Base-by-base conservation (phyloP, 1,140 invertebrate species). In the Phocides pigmalion region DNA sequence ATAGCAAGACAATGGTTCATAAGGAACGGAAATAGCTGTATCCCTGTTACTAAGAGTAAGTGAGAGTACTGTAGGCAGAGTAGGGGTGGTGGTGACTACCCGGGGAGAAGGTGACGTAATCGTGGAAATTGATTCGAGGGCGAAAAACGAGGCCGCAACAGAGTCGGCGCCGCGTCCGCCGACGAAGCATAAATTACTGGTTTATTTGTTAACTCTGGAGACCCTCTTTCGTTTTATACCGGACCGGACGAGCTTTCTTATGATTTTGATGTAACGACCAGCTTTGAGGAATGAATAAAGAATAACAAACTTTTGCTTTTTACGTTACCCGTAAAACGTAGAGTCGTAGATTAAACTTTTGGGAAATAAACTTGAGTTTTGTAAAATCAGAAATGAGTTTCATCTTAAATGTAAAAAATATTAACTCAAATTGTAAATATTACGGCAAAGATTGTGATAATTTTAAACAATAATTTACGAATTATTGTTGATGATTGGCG, bases 61-160 rank as follows among this genome's bases (percentile, higher is more conserved):
- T 14, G 20, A 49, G 51, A 42, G 11, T 32, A 14, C 3, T 8
- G 25, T 28, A 28, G 25, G 25, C 9, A 66, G 64, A 63, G 64
- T 70, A 68, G 62, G 66, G 42, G 62, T 25, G 61, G 64, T 54
- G 70, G 64, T 64, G 64, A 68, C 59, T 51, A 68, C 41, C 20
- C 62, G 62, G 59, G 62, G 59, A 51, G 61, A 25, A 42, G 66
- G 64, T 81, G 82, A 79, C 76, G 80, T 83, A 77, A 83, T 76
- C 64, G 74, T 79, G 72, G 70, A 81, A 79, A 82, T 84, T 87
- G 84, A 87, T 87, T 84, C 73, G 77, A 76, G 75, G 79, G 76
- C 76, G 81, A 83, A 84, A 84, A 83, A 80, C 70, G 76, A 72
- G 81, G 77, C 80, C 71, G 71, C 65, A 79, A 73, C 74, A 74